Conservation (phyloP, 2,797 vertebrate genomes). For the Pipistrellus pipistrellus region DNA sequence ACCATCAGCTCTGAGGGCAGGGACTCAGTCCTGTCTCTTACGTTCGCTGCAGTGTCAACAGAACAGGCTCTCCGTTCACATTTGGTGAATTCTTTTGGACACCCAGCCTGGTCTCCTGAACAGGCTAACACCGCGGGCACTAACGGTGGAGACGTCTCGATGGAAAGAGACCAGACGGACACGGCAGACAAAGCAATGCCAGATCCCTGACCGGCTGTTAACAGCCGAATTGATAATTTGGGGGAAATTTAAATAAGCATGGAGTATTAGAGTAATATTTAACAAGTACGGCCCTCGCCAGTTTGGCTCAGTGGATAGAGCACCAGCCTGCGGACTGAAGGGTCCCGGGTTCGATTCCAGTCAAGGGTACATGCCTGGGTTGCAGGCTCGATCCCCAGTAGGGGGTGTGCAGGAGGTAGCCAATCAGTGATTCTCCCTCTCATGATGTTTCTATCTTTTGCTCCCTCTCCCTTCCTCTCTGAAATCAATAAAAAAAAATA, state of each 20-base stretch:
- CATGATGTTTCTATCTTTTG: no score
- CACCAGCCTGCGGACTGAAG: no score
- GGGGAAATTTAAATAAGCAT: neutral
- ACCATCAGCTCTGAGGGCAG: neutral
- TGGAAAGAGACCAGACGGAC: neutral
- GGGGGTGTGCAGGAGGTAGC: neutral
- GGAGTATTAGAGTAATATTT: neutral
- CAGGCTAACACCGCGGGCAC: neutral
- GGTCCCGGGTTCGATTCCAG: no score
- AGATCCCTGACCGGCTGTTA: neutral
- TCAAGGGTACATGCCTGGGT: no score
- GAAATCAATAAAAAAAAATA: no score
- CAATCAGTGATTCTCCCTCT: neutral
- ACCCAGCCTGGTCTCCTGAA: neutral
- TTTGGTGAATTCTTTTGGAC: neutral
- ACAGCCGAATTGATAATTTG: neutral
- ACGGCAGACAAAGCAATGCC: neutral
- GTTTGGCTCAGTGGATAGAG: no score
- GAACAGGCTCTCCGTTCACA: neutral
- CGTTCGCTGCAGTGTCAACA: neutral
- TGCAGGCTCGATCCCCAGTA: neutral
- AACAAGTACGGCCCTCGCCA: neutral
- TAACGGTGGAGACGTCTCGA: neutral
- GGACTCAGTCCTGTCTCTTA: neutral
- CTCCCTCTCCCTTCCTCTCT: no score